Evolutionary conservation across 2,888 invertebrate species (phyloP), one percentile per base, ranked within the genome.

Genomic region (Mesorhabditis spiculigera): DNA sequence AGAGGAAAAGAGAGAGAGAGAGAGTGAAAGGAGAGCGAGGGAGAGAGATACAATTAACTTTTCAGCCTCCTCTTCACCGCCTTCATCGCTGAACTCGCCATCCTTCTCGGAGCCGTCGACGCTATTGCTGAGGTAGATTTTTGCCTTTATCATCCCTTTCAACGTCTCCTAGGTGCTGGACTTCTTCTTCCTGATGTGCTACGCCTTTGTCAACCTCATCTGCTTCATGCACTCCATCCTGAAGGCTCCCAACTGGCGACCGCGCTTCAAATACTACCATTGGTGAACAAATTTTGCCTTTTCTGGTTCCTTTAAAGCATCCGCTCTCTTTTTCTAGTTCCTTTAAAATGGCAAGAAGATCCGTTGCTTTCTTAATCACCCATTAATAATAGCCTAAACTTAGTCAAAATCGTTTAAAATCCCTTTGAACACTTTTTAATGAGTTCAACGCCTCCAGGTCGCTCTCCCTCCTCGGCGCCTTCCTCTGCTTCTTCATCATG

Each of bases 141-240:
- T 69, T 63, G 8, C 16, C 28, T 28, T 61, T 43, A 63, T 28
- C 28, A 3, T 28, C 28, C 28, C 28, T 28, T 28, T 28, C 1
- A 28, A 28, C 28, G 3, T 28, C 1, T 28, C 28, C 28, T 28
- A 97, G 0, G 78, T 85, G 8, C 78, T 86, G 63, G 85, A 86
- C 72, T 86, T 86, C 74, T 98, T 99, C 90, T 98, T 99, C 91
- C 91, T 98, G 78, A 98, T 98, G 97, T 99, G 98, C 88, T 99
- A 98, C 87, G 96, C 96, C 45, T 99, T 98, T 88, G 97, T 99
- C 41, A 98, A 98, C 88, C 90, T 99, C 76, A 98, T 98, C 65
- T 98, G 97, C 88, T 95, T 95, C 68, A 90, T 99, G 67, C 98
- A 99, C 89, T 97, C 98, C 0, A 89, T 99, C 13, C 89, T 99